Evolutionary conservation across 2,113 vertebrate species (phyloP).

Genomic region (Rhea pennata): DNA sequence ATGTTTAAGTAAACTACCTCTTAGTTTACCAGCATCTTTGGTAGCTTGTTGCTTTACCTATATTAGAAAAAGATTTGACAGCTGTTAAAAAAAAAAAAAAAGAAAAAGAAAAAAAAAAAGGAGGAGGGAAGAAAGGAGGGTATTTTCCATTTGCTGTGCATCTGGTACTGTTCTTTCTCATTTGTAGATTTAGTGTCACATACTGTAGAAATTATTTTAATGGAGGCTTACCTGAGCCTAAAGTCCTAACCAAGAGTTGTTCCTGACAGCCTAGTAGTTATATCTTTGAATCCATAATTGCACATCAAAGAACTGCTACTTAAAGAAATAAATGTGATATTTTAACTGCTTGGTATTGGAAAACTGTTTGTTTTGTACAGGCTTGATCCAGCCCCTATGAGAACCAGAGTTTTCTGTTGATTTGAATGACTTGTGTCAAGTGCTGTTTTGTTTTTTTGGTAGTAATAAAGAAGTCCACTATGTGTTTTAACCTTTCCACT

Average conservation of each 20-base stretch:
- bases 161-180: not conserved
- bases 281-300: not conserved
- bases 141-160: not conserved
- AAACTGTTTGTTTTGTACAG: not conserved
- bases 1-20: slow-evolving; percentile 10
- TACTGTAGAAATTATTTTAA: not conserved
- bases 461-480: not conserved
- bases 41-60: not conserved
- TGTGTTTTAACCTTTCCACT: not conserved
- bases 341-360: not conserved
- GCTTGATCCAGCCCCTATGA: not conserved
- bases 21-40: not conserved
- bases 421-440: not conserved
- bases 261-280: not conserved
- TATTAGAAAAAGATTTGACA: not conserved
- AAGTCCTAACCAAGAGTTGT: not conserved
- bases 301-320: not conserved
- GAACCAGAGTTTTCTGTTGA: not conserved
- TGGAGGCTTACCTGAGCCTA: not conserved
- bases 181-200: not conserved
- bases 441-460: not conserved
- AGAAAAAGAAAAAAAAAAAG: not conserved
- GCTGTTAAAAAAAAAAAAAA: not conserved
- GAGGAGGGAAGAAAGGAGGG: accelerated
- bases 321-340: not conserved